phyloP scores from a whole-genome alignment of 1,140 invertebrate genomes.

The Chrysopa pallens region DNA sequence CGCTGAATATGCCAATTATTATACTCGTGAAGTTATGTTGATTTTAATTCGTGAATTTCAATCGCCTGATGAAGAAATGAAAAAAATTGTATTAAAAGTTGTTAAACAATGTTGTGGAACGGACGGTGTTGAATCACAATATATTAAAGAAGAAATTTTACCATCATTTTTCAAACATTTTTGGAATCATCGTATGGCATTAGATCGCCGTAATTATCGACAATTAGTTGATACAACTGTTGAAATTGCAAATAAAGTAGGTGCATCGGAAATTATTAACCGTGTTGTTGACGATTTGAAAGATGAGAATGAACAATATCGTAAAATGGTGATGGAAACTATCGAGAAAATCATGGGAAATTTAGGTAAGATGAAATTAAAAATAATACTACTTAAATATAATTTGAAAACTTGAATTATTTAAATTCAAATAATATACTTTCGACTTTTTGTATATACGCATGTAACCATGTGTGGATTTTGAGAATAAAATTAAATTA shows the following conservation, averaged over 20 bases:
- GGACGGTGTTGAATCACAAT: constrained; percentile 97
- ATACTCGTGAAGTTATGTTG: constrained; percentile 98
- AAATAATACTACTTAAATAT: too few relatives aligned
- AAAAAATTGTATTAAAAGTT: constrained; percentile 99
- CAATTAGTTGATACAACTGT: constrained; percentile 98
- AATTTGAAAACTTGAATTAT: too few relatives aligned
- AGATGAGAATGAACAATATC: constrained; percentile 98
- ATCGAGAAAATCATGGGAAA: constrained; percentile 99
- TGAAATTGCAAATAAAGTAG: constrained; percentile 99
- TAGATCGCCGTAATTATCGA: constrained; percentile 93
- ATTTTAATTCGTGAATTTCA: constrained; percentile 98
- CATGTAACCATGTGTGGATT: too few relatives aligned
- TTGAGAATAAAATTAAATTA: too few relatives aligned
- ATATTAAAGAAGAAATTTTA: constrained; percentile 98
- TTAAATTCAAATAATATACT: too few relatives aligned
- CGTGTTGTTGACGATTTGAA: constrained; percentile 97
- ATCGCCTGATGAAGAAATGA: constrained; percentile 99
- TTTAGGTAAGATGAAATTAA: constrained; percentile 30
- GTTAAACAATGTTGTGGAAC: constrained; percentile 99
- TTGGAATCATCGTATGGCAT: constrained; percentile 99
- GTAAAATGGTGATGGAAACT: constrained; percentile 99
- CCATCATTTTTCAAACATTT: constrained; percentile 99
- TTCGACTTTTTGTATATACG: too few relatives aligned
- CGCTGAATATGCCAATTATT: constrained; percentile 99
- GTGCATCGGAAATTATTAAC: constrained; percentile 96